A percentile compares a stretch with the other conserved stretches of the same genome.
Evolutionary conservation across 2,113 vertebrate genomes (phyloP).

Genomic region (Girardinichthys multiradiatus): DNA sequence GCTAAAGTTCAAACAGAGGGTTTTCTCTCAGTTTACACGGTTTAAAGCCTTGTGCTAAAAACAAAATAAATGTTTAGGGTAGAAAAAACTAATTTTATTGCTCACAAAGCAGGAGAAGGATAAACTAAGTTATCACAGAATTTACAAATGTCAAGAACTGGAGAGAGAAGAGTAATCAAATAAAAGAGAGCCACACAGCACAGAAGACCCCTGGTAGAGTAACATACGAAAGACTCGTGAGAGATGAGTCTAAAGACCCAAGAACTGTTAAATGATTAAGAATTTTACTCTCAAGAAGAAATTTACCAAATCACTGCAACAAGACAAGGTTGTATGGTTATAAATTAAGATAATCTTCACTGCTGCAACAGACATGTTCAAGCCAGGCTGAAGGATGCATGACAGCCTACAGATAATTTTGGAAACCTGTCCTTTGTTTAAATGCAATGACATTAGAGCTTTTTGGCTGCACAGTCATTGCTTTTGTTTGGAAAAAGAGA

Average conservation of each 20-base stretch:
- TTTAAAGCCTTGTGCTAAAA: background rate
- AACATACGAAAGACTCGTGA: too few relatives aligned
- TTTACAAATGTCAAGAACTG: background rate
- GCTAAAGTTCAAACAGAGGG: background rate
- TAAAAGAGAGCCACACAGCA: background rate
- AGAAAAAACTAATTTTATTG: background rate
- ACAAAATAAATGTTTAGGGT: background rate
- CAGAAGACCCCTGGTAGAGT: background rate
- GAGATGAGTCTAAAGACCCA: too few relatives aligned
- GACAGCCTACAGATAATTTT: background rate
- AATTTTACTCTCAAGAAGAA: background rate
- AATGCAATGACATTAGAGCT: too few relatives aligned
- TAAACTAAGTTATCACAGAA: background rate
- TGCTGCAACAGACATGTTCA: background rate
- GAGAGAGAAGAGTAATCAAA: background rate
- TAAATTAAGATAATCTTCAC: background rate
- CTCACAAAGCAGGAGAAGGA: background rate
- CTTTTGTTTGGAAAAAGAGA: too few relatives aligned
- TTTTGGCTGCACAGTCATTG: too few relatives aligned
- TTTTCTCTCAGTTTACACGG: background rate
- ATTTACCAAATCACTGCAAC: background rate
- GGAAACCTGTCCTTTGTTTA: too few relatives aligned
- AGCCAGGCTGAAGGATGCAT: background rate
- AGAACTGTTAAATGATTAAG: background rate
- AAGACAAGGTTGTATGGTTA: background rate